Evolutionary conservation across 2,113 vertebrate genomes (phyloP).

Genomic region (Phyllostomus discolor): DNA sequence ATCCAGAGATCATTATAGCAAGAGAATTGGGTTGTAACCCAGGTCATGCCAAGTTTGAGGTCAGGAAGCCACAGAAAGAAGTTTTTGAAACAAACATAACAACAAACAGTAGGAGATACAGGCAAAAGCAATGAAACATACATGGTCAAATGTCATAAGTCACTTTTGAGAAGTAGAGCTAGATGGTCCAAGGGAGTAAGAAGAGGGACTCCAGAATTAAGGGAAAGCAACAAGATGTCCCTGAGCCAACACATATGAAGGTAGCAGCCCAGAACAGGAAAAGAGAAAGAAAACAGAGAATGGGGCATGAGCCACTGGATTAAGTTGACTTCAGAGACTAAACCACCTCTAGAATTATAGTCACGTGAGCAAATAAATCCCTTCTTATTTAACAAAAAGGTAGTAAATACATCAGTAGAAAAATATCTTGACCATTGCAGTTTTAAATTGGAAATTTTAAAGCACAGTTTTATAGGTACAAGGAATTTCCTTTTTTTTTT

Average conservation of each 20-base stretch:
- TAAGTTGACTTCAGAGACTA: not conserved
- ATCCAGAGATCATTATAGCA: not conserved
- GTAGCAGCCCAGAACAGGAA: not conserved
- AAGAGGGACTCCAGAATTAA: not conserved
- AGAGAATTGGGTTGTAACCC: not conserved
- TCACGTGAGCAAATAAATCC: not conserved
- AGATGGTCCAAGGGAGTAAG: not conserved
- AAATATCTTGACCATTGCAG: not conserved
- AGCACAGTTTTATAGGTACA: not conserved
- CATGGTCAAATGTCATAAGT: not conserved
- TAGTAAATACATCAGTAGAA: not conserved
- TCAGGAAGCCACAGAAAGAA: not conserved
- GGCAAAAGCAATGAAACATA: not conserved
- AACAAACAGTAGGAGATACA: not conserved
- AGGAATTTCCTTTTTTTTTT: not conserved
- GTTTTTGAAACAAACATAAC: not conserved
- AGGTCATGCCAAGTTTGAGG: not conserved
- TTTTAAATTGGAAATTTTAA: not conserved
- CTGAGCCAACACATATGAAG: not conserved
- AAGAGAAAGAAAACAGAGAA: not conserved
- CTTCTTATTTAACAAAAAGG: not conserved
- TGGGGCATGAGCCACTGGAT: fast-evolving
- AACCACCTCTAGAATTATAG: not conserved
- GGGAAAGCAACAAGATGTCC: not conserved
- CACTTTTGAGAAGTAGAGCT: not conserved